Base-by-base conservation (phyloP, 1,140 invertebrate species). In the Neodiprion lecontei region DNA sequence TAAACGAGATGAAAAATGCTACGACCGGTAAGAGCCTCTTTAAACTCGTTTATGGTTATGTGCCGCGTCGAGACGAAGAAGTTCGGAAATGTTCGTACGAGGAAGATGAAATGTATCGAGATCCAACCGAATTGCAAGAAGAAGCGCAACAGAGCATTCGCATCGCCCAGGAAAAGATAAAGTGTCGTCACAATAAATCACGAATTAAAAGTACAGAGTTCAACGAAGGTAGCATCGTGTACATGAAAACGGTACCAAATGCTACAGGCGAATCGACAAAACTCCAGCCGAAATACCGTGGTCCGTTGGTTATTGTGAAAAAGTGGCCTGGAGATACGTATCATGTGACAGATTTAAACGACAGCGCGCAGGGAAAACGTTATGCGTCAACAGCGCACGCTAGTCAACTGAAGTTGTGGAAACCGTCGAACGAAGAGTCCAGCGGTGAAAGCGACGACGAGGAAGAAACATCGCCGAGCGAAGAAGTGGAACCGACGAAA, bases 291-390 rank as follows among this genome's bases (percentile, higher is more conserved):
- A 77, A 70, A 40, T 79, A 76, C 61, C 71, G 75, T n/a, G 79
- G 80, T 14, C 79, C 79, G 9, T 82, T 84, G 74, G 73, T 76
- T 17, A 74, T 84, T 7, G 71, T 69, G 14, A 72, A 79, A 66
- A 74, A 80, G 9, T 67, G 83, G 40, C 79, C 77, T 1, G 69
- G 79, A 21, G 83, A 85, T 69, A 76, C 82, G 1, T 85, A 84
- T 67, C 68, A 72, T 23, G 77, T 81, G 8, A 50, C 23, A 7
- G 77, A 48, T 17, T 7, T 65, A 7, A 65, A 14, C 12, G 1
- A 1, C 1, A 7, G 7, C 2, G 12, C 12, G 0, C 2, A 7
- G 4, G 61, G 61, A 21, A 1, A 7, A 14, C 61, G 61, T 1
- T 65, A 65, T 17, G 61, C 61, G 61, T 3, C 61, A 7, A 65